Conservation (phyloP, 2,888 invertebrate species). For the Dolomedes plantarius region DNA sequence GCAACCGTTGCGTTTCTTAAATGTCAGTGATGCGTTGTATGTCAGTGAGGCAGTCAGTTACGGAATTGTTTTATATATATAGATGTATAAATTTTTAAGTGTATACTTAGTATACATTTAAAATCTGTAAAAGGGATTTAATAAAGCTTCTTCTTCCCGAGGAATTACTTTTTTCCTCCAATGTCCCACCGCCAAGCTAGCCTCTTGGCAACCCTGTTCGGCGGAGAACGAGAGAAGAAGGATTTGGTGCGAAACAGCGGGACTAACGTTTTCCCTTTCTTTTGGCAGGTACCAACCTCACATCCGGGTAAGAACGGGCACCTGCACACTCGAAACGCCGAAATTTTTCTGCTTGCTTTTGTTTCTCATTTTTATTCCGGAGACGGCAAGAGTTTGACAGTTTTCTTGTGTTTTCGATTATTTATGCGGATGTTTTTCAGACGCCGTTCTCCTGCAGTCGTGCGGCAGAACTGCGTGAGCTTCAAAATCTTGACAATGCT, state of each 20-base stretch:
- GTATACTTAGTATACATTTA: no score
- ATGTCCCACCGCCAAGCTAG: no score
- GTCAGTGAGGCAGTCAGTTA: no score
- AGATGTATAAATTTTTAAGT: no score
- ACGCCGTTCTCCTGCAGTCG: conserved; percentile 1
- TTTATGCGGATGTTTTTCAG: conserved; percentile 59
- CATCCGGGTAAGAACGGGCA: conserved; percentile 33
- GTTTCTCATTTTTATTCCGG: conserved; percentile 40
- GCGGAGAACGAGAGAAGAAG: conserved; percentile 22
- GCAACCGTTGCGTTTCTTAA: no score
- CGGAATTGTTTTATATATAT: no score
- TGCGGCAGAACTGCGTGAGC: not conserved
- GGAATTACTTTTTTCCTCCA: no score
- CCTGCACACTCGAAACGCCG: not conserved
- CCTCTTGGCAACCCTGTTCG: conserved; percentile 41
- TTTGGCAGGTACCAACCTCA: conserved; percentile 65
- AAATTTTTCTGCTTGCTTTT: conserved; percentile 33
- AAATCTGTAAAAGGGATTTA: no score
- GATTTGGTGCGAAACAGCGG: conserved; percentile 55
- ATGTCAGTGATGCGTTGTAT: no score
- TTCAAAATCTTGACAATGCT: conserved; percentile 1
- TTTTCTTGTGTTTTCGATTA: conserved; percentile 67
- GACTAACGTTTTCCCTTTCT: conserved; percentile 58
- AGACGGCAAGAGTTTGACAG: conserved; percentile 65
- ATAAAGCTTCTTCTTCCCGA: no score